Conservation (phyloP, 2,888 invertebrate genomes). For the Thymelicus acteon region DNA sequence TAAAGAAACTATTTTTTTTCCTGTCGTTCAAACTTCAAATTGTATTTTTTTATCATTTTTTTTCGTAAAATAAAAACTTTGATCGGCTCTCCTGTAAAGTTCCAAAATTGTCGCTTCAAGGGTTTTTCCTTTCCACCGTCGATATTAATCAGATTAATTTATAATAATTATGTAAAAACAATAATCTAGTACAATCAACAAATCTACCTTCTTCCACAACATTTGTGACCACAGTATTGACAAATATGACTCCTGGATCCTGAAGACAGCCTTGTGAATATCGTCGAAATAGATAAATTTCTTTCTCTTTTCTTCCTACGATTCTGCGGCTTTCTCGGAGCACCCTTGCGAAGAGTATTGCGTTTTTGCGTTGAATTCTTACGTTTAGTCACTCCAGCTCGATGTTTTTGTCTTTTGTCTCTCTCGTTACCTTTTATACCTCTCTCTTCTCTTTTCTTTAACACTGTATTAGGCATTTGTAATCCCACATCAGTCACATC, state of each 20-base stretch:
- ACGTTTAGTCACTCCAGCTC: slow-evolving; percentile 54
- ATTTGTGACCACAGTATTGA: slow-evolving; percentile 61
- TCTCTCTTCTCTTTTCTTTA: slow-evolving; percentile 41
- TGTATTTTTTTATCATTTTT: too few species aligned
- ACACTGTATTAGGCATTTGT: slow-evolving; percentile 7
- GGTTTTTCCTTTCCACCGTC: too few species aligned
- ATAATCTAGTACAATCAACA: slow-evolving; percentile 11
- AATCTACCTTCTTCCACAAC: slow-evolving; percentile 67
- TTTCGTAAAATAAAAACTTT: too few species aligned
- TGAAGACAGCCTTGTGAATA: slow-evolving; percentile 54
- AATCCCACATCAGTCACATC: slow-evolving; percentile 26
- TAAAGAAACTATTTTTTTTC: too few species aligned
- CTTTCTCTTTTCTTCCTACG: slow-evolving; percentile 44
- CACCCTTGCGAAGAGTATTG: slow-evolving; percentile 41
- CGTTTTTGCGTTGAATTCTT: slow-evolving; percentile 42
- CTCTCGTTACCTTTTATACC: slow-evolving; percentile 40
- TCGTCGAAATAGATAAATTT: slow-evolving; percentile 52
- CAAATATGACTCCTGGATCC: slow-evolving; percentile 48
- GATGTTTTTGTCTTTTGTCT: slow-evolving; percentile 46
- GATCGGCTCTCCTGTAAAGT: too few species aligned
- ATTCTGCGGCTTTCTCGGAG: slow-evolving; percentile 47
- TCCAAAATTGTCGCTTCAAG: too few species aligned
- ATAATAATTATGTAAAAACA: slow-evolving; percentile 38
- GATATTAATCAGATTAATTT: slow-evolving; percentile 41
- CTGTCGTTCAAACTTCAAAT: too few species aligned